phyloP scores from a whole-genome alignment of 1,140 invertebrate species.

The Hydropsyche tenuis region DNA sequence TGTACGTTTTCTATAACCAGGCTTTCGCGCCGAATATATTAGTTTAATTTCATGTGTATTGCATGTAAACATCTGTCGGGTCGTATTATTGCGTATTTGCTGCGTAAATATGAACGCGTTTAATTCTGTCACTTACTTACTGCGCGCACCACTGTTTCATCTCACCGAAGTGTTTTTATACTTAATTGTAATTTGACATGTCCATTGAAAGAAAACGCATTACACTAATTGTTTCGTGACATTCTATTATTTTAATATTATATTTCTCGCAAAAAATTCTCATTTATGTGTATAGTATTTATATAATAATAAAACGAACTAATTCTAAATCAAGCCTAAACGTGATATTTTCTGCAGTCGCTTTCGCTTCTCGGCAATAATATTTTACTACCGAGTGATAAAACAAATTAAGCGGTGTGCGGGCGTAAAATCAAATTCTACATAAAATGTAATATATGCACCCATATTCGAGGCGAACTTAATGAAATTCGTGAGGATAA shows the following conservation, averaged over 20 bases:
- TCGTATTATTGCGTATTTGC: constrained; percentile 7
- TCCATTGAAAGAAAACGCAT: too few relatives aligned
- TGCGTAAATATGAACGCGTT: background rate
- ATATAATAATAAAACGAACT: too few relatives aligned
- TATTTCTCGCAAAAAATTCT: too few relatives aligned
- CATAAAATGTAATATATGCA: constrained; percentile 10
- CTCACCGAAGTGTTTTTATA: too few relatives aligned
- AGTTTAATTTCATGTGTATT: constrained; percentile 17
- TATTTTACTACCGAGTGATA: constrained; percentile 1
- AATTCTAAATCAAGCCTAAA: too few relatives aligned
- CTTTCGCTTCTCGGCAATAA: background rate
- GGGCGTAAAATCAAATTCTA: constrained; percentile 7
- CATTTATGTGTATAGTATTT: too few relatives aligned
- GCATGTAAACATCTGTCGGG: background rate
- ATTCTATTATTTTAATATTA: too few relatives aligned
- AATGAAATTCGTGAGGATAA: constrained; percentile 25
- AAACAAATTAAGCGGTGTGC: constrained; percentile 10
- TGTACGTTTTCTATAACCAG: background rate
- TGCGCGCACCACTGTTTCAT: too few relatives aligned
- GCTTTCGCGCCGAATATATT: constrained; percentile 17
- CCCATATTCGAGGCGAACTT: background rate
- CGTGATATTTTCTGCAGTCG: too few relatives aligned
- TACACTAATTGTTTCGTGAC: too few relatives aligned
- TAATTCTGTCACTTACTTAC: background rate
- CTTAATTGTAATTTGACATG: too few relatives aligned